phyloP scores from a whole-genome alignment of 2,113 vertebrate species.

The Amphiprion ocellaris region DNA sequence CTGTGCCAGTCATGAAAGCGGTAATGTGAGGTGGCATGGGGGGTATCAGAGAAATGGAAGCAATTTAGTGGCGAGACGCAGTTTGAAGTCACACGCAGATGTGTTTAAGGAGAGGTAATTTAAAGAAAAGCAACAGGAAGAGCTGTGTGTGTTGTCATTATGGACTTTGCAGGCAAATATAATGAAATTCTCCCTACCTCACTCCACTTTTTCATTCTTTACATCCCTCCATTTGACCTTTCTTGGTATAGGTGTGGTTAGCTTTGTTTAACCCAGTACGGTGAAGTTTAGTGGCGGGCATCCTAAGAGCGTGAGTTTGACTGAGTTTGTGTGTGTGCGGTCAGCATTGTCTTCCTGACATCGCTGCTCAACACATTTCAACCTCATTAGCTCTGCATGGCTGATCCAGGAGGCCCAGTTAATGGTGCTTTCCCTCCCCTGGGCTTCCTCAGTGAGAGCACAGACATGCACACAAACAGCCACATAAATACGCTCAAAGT shows the following conservation, averaged over 20 bases:
- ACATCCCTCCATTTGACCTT: not conserved
- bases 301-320: slow-evolving; percentile 3
- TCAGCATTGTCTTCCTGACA: slow-evolving; percentile 18
- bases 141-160: not conserved
- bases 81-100: slow-evolving; percentile 1
- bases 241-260: not conserved
- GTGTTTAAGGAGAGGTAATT: slow-evolving; percentile 24
- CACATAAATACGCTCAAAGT: slow-evolving; percentile 13
- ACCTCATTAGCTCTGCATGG: slow-evolving; percentile 74
- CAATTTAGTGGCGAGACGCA: slow-evolving; percentile 12
- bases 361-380: slow-evolving; percentile 66
- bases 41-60: slow-evolving; percentile 32
- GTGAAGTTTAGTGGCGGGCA: not conserved
- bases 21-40: slow-evolving; percentile 5
- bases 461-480: slow-evolving; percentile 12
- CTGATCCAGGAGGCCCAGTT: slow-evolving; percentile 72
- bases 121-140: slow-evolving; percentile 3
- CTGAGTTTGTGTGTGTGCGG: slow-evolving; percentile 11
- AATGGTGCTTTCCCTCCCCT: slow-evolving; percentile 45
- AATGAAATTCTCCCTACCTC: slow-evolving; percentile 14
- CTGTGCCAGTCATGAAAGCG: slow-evolving; percentile 30
- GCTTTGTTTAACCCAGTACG: slow-evolving; percentile 3
- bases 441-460: slow-evolving; percentile 53
- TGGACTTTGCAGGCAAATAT: not conserved
- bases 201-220: not conserved